Evolutionary conservation across 2,797 vertebrate genomes (phyloP).

Genomic region (Bovichtus diacanthus): DNA sequence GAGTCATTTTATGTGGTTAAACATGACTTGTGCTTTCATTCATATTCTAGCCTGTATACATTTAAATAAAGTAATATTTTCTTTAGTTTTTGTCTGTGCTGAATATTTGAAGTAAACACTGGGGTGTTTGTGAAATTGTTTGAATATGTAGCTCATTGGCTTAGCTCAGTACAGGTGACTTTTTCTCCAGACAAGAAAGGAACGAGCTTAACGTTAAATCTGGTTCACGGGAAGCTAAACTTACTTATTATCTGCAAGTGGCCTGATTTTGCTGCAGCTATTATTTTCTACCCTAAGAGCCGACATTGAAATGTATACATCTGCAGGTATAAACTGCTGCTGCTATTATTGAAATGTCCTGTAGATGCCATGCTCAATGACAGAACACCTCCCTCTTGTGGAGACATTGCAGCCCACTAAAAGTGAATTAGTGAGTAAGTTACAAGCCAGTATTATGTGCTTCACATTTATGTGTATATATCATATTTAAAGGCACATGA

Average conservation of each 20-base stretch:
- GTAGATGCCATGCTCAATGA: neutral
- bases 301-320: neutral
- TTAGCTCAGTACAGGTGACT: too few relatives aligned
- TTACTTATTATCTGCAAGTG: neutral
- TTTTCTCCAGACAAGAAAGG: neutral
- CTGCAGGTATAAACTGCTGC: neutral
- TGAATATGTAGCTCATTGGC: neutral
- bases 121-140: neutral
- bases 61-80: too few relatives aligned
- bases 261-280: neutral
- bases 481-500: too few relatives aligned
- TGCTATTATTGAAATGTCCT: neutral
- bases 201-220: neutral
- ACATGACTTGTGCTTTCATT: neutral
- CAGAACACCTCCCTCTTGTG: constrained; percentile 1
- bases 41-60: too few relatives aligned
- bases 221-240: neutral
- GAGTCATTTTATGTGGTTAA: neutral
- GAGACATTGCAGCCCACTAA: constrained; percentile 2
- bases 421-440: neutral
- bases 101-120: neutral
- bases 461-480: constrained; percentile 5
- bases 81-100: neutral
- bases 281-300: neutral
- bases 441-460: neutral